Conservation (phyloP, 2,113 vertebrate genomes). For the Dolichotis patagonum region DNA sequence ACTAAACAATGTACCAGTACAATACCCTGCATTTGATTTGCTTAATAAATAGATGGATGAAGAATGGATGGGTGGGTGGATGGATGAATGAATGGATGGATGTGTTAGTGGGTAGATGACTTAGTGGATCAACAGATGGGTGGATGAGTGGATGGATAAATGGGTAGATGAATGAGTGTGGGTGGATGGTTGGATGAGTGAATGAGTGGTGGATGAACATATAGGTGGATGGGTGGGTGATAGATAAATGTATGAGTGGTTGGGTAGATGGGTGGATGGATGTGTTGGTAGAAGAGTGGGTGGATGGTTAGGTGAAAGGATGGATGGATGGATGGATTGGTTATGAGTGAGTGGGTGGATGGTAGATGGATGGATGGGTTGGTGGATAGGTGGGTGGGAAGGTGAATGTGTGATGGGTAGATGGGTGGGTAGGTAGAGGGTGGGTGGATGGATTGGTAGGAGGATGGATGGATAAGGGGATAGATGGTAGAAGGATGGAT, state of each 20-base stretch:
- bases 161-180: background rate
- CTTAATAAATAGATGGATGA: background rate
- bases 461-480: rapidly evolving
- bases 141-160: background rate
- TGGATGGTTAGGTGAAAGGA: background rate
- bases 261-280: background rate
- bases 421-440: background rate
- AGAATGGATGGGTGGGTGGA: no score
- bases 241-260: background rate
- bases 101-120: no score
- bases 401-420: background rate
- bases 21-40: background rate
- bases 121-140: no score
- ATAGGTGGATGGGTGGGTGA: background rate
- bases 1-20: background rate
- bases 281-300: no score
- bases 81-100: no score
- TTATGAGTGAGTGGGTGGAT: rapidly evolving
- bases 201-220: background rate
- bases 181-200: no score
- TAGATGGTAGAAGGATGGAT: no score
- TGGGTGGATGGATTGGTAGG: background rate
- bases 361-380: background rate
- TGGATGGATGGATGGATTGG: background rate
- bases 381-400: background rate